Conservation (phyloP, 2,797 vertebrate genomes). For the Heteromormyrus szaboi region DNA sequence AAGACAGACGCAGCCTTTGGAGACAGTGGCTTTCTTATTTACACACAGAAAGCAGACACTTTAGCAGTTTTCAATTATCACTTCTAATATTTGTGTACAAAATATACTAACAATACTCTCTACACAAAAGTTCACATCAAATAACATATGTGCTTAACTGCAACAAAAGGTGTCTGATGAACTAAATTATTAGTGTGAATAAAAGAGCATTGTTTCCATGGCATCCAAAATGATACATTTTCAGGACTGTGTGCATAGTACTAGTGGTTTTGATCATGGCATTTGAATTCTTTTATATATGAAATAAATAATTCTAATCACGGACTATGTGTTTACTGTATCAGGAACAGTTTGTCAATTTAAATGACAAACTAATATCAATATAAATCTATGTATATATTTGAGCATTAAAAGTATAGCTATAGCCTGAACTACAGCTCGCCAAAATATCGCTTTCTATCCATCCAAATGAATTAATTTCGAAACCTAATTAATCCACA, state of each 20-base stretch:
- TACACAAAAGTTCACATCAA: constrained; percentile 66
- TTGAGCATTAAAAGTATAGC: constrained; percentile 34
- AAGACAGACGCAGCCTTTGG: neutral
- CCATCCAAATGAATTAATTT: constrained; percentile 71
- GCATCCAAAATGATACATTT: constrained; percentile 71
- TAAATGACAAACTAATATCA: constrained; percentile 20
- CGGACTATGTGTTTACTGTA: constrained; percentile 38
- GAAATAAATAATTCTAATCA: constrained; percentile 45
- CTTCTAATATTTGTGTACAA: constrained; percentile 68
- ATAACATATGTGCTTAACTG: constrained; percentile 70
- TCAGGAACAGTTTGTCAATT: neutral
- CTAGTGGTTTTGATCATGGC: constrained; percentile 45
- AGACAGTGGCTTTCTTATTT: neutral
- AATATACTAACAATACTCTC: constrained; percentile 59
- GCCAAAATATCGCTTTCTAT: constrained; percentile 55
- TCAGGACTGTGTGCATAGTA: constrained; percentile 49
- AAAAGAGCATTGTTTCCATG: constrained; percentile 74
- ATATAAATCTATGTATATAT: constrained; percentile 34
- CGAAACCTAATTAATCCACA: constrained; percentile 78
- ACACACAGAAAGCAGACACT: constrained; percentile 46
- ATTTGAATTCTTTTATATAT: constrained; percentile 61
- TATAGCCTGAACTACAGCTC: constrained; percentile 46
- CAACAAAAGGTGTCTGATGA: constrained; percentile 65
- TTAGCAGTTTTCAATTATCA: constrained; percentile 65
- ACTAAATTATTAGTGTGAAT: constrained; percentile 71